phyloP scores from a whole-genome alignment of 2,113 vertebrate species.

The Nipponia nippon region DNA sequence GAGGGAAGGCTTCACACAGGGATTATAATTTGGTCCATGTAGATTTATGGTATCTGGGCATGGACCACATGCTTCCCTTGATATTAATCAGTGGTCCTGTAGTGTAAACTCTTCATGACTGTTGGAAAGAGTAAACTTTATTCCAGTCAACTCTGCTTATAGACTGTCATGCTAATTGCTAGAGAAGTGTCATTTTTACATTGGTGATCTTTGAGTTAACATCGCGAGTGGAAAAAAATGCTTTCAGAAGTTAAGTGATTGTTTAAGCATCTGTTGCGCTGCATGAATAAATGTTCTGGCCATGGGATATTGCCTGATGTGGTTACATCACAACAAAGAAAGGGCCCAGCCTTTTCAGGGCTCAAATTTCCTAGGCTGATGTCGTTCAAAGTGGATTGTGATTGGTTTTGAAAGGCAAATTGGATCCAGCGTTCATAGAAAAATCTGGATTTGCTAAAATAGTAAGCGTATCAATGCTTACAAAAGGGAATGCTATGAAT shows the following conservation, averaged over 20 bases:
- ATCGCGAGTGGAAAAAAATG: accelerated
- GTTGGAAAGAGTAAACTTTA: not conserved
- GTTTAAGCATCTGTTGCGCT: not conserved
- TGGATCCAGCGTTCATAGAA: not conserved
- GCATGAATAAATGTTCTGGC: not conserved
- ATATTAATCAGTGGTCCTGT: not conserved
- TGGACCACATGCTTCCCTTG: not conserved
- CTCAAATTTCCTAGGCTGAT: not conserved
- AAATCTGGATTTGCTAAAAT: not conserved
- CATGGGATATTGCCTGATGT: not conserved
- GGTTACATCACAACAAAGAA: not conserved
- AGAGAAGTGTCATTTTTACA: not conserved
- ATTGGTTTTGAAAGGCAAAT: not conserved
- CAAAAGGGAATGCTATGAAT: not conserved
- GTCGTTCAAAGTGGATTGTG: not conserved
- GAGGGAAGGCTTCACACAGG: not conserved
- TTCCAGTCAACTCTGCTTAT: not conserved
- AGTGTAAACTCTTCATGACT: not conserved
- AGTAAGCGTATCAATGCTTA: not conserved
- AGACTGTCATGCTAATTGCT: not conserved
- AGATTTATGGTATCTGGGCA: not conserved
- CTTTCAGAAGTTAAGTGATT: not conserved
- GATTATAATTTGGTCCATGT: not conserved
- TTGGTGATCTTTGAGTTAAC: not conserved
- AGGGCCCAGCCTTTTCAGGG: not conserved